Evolutionary conservation across 2,888 invertebrate species (phyloP), one percentile per base, ranked within the genome.

Genomic region (Xanthia icteritia): DNA sequence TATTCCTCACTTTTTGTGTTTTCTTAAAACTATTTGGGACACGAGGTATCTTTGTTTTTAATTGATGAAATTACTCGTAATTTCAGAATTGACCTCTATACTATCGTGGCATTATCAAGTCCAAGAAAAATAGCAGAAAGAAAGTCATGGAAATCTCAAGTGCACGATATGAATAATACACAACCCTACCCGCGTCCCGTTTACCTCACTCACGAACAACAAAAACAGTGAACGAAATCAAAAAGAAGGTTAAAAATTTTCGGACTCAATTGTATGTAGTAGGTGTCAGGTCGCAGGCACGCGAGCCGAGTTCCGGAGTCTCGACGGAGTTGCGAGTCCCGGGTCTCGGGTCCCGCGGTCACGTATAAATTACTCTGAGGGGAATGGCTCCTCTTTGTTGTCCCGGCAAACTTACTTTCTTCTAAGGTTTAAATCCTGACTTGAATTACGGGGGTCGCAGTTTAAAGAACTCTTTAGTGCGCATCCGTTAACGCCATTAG

Each of bases 351-450:
- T 90, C 89, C 87, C 91, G 93, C 94, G 95, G 96, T 95, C 95
- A 95, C 96, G 94, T 96, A 96, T 96, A 96, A 96, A 96, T 96
- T 96, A 96, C 96, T 93, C 93, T 88, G 91, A 92, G 92, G 94
- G 92, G 92, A 93, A 92, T 91, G 89, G 91, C 89, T 92, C 91
- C 94, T 94, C 95, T 94, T 95, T 95, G 95, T 95, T 95, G 94
- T 94, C 93, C 94, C 92, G 89, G 87, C 92, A 93, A 95, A 95
- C 94, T 95, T 94, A 93, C 93, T 94, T 95, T 94, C 93, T 94
- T 95, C 94, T 90, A 93, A 93, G 93, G 93, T 93, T 95, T 93
- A 95, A 95, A 95, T 94, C 95, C 94, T 93, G 94, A 93, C 95
- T 95, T 94, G 95, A 96, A 94, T 95, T 94, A 95, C 94, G 92